These are phyloP conservation scores for Anableps anableps DNA, from an alignment of 2,797 vertebrate genomes.

Conservation along the genomic window DNA sequence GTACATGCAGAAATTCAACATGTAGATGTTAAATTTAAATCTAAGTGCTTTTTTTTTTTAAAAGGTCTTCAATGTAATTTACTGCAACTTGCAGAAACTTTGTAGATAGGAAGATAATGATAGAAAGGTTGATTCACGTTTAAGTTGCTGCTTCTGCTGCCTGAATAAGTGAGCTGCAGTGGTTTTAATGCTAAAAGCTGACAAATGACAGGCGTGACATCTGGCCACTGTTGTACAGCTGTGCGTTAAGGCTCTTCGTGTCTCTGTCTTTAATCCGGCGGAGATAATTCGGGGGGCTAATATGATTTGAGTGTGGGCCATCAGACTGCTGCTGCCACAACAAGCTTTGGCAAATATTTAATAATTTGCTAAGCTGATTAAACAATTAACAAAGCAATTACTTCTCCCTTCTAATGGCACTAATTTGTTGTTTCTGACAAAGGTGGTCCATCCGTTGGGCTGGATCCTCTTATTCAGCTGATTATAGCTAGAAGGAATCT, in stretches of 20 bases:
- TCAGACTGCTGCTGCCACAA: conserved; percentile 73
- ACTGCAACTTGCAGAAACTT: background rate
- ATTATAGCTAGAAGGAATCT: conserved; percentile 63
- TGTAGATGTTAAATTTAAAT: background rate
- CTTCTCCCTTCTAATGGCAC: conserved; percentile 79
- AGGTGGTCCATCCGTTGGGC: conserved; percentile 73
- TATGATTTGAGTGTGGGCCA: conserved; percentile 78
- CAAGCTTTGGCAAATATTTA: conserved; percentile 77
- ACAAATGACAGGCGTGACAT: conserved; percentile 53
- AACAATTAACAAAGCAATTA: conserved; percentile 82
- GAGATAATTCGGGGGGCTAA: conserved; percentile 76
- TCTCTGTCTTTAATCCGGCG: conserved; percentile 71
- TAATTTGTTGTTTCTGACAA: conserved; percentile 80
- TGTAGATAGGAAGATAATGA: background rate
- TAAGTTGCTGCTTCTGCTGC: background rate
- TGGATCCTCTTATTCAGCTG: conserved; percentile 75
- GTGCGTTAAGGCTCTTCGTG: conserved; percentile 65
- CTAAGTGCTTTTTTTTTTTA: background rate
- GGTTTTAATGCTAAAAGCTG: conserved; percentile 16
- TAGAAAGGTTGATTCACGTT: background rate
- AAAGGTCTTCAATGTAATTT: background rate
- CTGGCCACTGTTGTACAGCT: conserved; percentile 69
- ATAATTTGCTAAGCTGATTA: conserved; percentile 81
- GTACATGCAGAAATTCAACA: too few relatives aligned
- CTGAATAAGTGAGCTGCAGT: conserved; percentile 31